Base-by-base conservation (phyloP, 2,888 invertebrate species). In the Dasypogon diadema region DNA sequence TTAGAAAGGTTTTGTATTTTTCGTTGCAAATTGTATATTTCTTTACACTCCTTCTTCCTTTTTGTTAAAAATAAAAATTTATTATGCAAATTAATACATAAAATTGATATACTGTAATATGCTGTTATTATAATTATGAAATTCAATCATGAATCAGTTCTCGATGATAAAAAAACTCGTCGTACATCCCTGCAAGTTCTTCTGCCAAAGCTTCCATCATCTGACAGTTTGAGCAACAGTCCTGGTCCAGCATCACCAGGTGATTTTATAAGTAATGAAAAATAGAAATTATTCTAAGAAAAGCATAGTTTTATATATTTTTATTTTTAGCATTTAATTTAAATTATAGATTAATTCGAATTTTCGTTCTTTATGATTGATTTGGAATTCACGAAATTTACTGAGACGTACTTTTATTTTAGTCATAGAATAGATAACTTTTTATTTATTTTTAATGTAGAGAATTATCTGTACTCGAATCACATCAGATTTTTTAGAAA, bases 201-300 rank as follows among this genome's bases (percentile, higher is more conserved):
- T 78, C 85, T 89, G 81, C 88, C 89, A 80, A 89, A 89, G 86
- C 85, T 89, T 81, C 88, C 88, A 80, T 89, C 89, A 78, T 88
- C 86, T 80, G 89, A 90, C 83, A 89, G 89, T 80, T 85, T 89
- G 81, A 89, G 87, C 84, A 88, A 89, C 84, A 89, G 89, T 82
- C 88, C 88, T 82, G 88, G 87, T 81, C 88, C 89, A 81, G 87
- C 87, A 82, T 88, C 89, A 81, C 89, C 89, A 86, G 89, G 89
- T 89, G 87, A 86, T 77, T 76, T 72, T 3, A 70, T 34, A 54
- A 70, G 18, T 54, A 70, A 42, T 4, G 22, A 16, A 55, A 55
- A 55, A 55, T 8, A 4, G 18, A 55, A 55, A 55, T 21, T 18
- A 5, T 22, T 6, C 18, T 2, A 10, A 22, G 22, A 8, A 18